Conservation (phyloP, 2,113 vertebrate species). For the Prunella fulvescens region DNA sequence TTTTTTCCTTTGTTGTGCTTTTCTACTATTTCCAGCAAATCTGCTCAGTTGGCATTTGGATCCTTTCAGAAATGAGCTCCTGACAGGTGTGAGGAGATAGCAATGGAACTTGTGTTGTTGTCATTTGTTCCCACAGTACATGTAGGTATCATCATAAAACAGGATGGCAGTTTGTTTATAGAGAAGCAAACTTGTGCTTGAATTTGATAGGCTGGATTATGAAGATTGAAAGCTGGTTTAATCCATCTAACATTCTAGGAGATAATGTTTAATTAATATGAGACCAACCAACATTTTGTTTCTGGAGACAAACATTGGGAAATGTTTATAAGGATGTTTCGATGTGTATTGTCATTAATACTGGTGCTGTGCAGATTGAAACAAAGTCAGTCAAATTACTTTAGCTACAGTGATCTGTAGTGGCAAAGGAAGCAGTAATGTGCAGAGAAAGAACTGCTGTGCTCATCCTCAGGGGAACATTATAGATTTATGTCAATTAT, state of each 20-base stretch:
- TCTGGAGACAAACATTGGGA: background rate
- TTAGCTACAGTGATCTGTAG: background rate
- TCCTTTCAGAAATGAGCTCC: background rate
- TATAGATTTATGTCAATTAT: background rate
- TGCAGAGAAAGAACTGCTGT: background rate
- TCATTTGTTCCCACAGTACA: background rate
- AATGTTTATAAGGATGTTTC: background rate
- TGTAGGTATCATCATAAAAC: background rate
- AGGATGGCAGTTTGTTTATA: background rate
- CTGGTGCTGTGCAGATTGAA: background rate
- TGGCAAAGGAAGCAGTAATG: background rate
- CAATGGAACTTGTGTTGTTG: background rate
- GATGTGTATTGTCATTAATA: background rate
- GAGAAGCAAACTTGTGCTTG: background rate
- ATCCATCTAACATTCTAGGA: background rate
- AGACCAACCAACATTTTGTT: background rate
- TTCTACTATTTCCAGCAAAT: background rate
- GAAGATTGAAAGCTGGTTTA: background rate
- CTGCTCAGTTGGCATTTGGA: background rate
- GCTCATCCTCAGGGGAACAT: background rate
- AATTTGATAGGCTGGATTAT: background rate
- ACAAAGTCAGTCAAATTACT: background rate
- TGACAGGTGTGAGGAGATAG: background rate
- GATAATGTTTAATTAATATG: background rate
- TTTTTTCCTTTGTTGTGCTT: background rate